Evolutionary conservation across 1,140 invertebrate genomes (phyloP), one percentile per base, ranked within the genome.

Genomic region (Mizuhopecten yessoensis): DNA sequence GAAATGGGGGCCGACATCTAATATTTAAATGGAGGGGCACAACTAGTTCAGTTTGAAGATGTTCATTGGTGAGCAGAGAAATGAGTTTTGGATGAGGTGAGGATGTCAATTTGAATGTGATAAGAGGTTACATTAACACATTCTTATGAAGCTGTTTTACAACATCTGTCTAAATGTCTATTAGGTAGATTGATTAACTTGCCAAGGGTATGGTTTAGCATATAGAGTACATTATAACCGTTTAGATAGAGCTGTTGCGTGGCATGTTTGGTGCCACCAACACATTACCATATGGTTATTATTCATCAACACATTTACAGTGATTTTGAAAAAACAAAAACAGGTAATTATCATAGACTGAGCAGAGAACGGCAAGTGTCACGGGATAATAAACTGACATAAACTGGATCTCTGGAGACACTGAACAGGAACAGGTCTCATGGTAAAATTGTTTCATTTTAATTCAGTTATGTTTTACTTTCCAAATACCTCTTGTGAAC

Each of bases 381-480:
- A 75, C 1, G 5, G 1, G 57, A 75, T 75, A 3, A 75, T 29
- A 75, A n/a, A 75, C 29, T 75, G 23, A 75, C 23, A n/a, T 75
- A 29, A 29, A n/a, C 57, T 75, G n/a, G 57, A 75, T 75, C 36
- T 39, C 36, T 39, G 36, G 13, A 13, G 5, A 13, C 29, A 17
- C 5, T n/a, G n/a, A 29, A 5, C 57, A 75, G 5, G n/a, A 29
- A 17, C 9, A 9, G 20, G 20, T 20, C 11, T 20, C 20, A 49
- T 20, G 20, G 10, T 49, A 13, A 75, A 75, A 29, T 57, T 57
- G 23, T 57, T 75, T 17, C n/a, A 75, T 23, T 11, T n/a, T 75
- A 29, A 75, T 75, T 75, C 57, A 75, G 29, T 75, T 75, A 29
- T 75, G 57, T 75, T 75, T n/a, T n/a, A n/a, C n/a, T n/a, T n/a